Conservation (phyloP, 2,888 invertebrate species). For the Orchesella flavescens region DNA sequence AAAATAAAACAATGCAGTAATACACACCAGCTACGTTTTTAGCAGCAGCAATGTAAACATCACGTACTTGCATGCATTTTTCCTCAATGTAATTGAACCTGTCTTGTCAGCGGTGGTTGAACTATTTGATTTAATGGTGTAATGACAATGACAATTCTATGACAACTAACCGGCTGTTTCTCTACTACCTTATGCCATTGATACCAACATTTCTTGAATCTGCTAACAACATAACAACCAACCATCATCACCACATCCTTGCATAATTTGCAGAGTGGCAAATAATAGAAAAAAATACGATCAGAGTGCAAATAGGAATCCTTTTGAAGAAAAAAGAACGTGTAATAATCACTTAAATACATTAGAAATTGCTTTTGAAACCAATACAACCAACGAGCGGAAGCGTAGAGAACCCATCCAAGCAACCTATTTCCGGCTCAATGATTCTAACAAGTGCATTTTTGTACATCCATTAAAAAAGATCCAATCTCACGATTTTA, state of each 20-base stretch:
- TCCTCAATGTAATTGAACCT: not conserved
- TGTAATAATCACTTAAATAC: not conserved
- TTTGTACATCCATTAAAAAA: not conserved
- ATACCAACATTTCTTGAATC: not conserved
- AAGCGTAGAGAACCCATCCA: constrained; percentile 28
- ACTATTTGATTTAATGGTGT: constrained; percentile 58
- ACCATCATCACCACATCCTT: not conserved
- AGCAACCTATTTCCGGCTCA: constrained; percentile 61
- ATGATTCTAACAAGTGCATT: constrained; percentile 36
- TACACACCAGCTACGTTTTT: not conserved
- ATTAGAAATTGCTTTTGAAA: not conserved
- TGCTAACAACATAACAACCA: not conserved
- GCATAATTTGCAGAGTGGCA: not conserved
- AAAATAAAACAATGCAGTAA: not conserved
- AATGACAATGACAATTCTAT: constrained; percentile 16
- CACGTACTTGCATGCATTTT: not conserved
- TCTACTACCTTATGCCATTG: not conserved
- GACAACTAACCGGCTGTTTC: constrained; percentile 10
- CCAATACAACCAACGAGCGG: constrained; percentile 9
- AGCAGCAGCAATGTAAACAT: not conserved
- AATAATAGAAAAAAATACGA: not conserved
- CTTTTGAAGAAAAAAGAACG: not conserved
- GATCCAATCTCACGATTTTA: too few relatives aligned
- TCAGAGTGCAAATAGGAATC: not conserved
- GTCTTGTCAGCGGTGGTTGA: constrained; percentile 56